Evolutionary conservation across 2,113 vertebrate species (phyloP), one percentile per base, ranked within the genome.

Genomic region (Heptranchias perlo): DNA sequence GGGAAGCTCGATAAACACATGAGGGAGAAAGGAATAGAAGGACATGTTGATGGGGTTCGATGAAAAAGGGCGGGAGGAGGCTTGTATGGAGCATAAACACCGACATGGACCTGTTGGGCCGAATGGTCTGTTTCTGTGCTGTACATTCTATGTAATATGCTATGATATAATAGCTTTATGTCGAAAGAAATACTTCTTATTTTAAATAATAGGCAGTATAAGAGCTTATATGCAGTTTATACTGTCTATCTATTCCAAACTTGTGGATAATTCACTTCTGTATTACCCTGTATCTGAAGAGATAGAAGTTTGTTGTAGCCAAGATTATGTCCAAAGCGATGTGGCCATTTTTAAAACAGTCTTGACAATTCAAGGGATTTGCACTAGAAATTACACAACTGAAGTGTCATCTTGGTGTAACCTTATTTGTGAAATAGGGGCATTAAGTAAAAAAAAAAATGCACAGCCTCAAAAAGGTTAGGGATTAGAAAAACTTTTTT

Each of bases 291-390:
- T 4, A 54, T 35, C 49, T 54, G 10, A 91, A 54, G 52, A 91
- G 3, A 35, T 58, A 31, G 8, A 91, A 82, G 87, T 91, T 58
- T 35, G 44, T 31, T 28, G 25, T 21, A 54, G 25, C 3, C 2
- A 16, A 5, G 13, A 18, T 35, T 54, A 25, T 35, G 31, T 18
- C 52, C 52, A 91, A 89, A 89, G 28, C 2, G n/a, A 16, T n/a
- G 4, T 39, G 13, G 21, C 28, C 86, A 54, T 1, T 89, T 87
- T 78, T 87, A 87, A 89, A 89, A 89, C n/a, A 84, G n/a, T 84
- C 23, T 76, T 86, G 21, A 49, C 87, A 91, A 58, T 91, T 91
- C 87, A 52, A 91, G 87, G 49, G 31, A 16, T 91, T 91, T 91
- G 31, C 35, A 16, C 10, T 35, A 4, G 39, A 44, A 82, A n/a